These are phyloP conservation scores for Amblyjoppa proteus DNA, from an alignment of 2,888 invertebrate genomes.

Conservation along the genomic window DNA sequence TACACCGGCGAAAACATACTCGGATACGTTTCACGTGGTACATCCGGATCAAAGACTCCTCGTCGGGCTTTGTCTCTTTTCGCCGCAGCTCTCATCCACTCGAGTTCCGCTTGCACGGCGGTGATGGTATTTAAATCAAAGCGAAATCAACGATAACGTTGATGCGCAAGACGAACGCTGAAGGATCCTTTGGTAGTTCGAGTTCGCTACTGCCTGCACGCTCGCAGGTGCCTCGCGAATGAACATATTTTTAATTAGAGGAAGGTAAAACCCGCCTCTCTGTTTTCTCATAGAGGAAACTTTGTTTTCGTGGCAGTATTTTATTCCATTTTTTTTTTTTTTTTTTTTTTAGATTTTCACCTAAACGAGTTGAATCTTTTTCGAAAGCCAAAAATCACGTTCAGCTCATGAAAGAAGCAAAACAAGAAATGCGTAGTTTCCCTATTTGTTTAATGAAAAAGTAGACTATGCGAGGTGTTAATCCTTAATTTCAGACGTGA, in stretches of 20 bases:
- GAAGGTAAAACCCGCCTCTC: not conserved
- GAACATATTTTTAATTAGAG: slow-evolving; percentile 4
- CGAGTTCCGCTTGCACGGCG: slow-evolving; percentile 16
- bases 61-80: slow-evolving; percentile 49
- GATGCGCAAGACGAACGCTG: slow-evolving; percentile 43
- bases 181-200: slow-evolving; percentile 49
- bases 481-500: too few species aligned
- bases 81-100: slow-evolving; percentile 31
- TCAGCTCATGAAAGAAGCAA: too few species aligned
- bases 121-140: slow-evolving; percentile 54
- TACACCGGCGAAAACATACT: slow-evolving; percentile 7
- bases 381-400: too few species aligned
- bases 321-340: not conserved
- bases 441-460: too few species aligned
- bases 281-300: not conserved
- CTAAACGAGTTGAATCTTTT: not conserved
- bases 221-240: not conserved
- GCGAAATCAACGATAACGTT: slow-evolving; percentile 69
- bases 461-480: too few species aligned
- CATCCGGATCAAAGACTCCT: slow-evolving; percentile 57
- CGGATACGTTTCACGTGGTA: slow-evolving; percentile 62
- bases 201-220: not conserved
- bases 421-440: too few species aligned
- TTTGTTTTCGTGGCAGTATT: too few species aligned
- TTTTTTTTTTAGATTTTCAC: not conserved